Evolutionary conservation across 2,113 vertebrate genomes (phyloP), one percentile per base, ranked within the genome.

Genomic region (Brachirus orientalis): DNA sequence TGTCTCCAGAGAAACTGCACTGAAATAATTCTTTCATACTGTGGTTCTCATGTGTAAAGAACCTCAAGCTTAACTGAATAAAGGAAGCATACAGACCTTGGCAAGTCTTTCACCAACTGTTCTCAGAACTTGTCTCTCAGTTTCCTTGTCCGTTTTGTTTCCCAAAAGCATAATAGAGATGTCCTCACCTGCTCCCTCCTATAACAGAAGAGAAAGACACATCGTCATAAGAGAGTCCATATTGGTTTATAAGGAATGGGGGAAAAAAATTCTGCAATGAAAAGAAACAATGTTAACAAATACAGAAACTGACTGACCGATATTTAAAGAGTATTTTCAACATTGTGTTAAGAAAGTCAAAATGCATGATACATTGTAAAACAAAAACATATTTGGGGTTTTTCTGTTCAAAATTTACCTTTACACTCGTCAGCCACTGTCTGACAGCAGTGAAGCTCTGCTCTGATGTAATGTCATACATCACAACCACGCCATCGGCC

Each of bases 61-160:
- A 37, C 0, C 4, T 47, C 47, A 22, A 45, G 11, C 8, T 28
- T 8, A 40, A 10, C 0, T 1, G 8, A 50, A 1, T 3, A 1
- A 28, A 8, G 47, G 9, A 41, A 43, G 1, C 81, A 43, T 14
- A 2, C 40, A 64, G 80, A 99, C 97, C 95, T 96, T 94, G 41
- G 96, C 94, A 7, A 98, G 91, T 56, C 90, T 92, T 43, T 95
- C 91, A 14, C 94, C 96, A 38, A 94, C 54, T 66, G 84, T 82
- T 51, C 51, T 86, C 0, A 94, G 90, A 36, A 98, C 93, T 86
- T 94, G 92, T 19, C 95, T 90, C 78, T 95, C 92, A 20, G 77
- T 87, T 53, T 96, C 94, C 0, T 92, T 92, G 91, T 98, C 96
- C 0, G 88, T 94, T 92, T 99, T 98, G 82, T 98, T 98, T 43